Base-by-base conservation (phyloP, 2,113 vertebrate species). In the Platysteira castanea region DNA sequence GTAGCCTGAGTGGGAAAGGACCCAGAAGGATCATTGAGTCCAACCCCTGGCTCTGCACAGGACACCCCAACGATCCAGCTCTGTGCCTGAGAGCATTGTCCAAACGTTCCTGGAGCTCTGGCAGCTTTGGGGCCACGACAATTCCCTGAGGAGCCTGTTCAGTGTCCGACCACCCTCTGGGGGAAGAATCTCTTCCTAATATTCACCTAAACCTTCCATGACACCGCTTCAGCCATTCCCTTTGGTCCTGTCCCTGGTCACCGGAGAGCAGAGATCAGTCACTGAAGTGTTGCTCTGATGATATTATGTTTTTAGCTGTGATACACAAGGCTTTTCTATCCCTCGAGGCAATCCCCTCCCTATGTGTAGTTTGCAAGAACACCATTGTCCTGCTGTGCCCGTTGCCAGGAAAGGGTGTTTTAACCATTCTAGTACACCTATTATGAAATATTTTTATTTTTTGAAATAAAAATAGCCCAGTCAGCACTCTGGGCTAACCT, bases 371-470 rank as follows among this genome's bases (percentile, higher is more conserved):
- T 84, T 84, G 68, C 73, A 80, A 73, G 94, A 90, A 23, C 67
- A 74, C 59, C 44, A 53, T 68, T 64, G 68, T 90, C 33, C 49
- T 74, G 71, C 54, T 70, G 33, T 1, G 35, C 19, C 50, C 44
- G 52, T 54, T 88, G 33, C 82, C 79, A 92, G 71, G 76, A 80
- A 96, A 89, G 79, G 33, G 44, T 68, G 60, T 92, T 92, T 92
- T 70, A 91, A 93, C 65, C 63, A 23, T 59, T 61, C 42, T 18
- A 35, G 33, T 46, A 24, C 1, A 4, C 54, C 42, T 71, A 26
- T 84, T 67, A 89, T 35, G 41, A 95, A 78, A 80, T 52, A 82
- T 77, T 92, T 95, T 76, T 89, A 42, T 20, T 71, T 91, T 89
- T 46, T 5, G 1, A 68, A 78, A 79, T 44, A 87, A 87, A 96